Evolutionary conservation across 1,140 invertebrate genomes (phyloP).

Genomic region (Monochamus saltuarius): DNA sequence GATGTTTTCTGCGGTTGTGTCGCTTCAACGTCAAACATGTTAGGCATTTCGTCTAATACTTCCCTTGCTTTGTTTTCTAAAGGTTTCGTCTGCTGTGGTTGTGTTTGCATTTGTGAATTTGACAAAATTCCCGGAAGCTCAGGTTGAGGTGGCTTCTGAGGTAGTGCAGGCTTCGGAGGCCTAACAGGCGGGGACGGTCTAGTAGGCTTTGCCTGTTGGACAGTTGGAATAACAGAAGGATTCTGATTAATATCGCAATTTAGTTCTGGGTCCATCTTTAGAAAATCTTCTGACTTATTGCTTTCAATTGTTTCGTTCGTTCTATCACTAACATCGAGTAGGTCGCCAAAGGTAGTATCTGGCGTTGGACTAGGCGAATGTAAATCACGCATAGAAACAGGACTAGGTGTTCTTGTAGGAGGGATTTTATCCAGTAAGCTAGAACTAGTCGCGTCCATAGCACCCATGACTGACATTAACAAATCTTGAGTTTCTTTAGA

Average conservation of each 20-base stretch:
- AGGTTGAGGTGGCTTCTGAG: conserved; percentile 37
- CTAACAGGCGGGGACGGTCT: conserved; percentile 16
- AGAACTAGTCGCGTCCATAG: conserved; percentile 84
- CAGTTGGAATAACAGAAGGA: conserved; percentile 41
- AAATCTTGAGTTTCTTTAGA: conserved; percentile 80
- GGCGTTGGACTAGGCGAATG: conserved; percentile 84
- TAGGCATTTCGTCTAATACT: conserved; percentile 44
- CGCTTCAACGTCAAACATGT: conserved; percentile 53
- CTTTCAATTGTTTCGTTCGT: neutral
- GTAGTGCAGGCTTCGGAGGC: conserved; percentile 53
- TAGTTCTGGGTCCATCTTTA: conserved; percentile 14
- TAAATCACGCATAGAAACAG: conserved; percentile 73
- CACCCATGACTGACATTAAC: conserved; percentile 80
- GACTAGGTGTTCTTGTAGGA: conserved; percentile 78
- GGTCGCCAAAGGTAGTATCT: conserved; percentile 67
- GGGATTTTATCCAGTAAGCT: conserved; percentile 79
- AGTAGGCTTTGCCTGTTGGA: conserved; percentile 39
- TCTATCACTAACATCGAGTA: conserved; percentile 59
- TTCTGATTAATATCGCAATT: conserved; percentile 52
- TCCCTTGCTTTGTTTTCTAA: neutral
- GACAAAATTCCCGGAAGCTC: conserved; percentile 7
- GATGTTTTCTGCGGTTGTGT: conserved; percentile 49
- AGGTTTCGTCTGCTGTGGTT: too few relatives aligned
- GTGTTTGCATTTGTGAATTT: neutral
- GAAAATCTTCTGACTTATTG: conserved; percentile 29